Evolutionary conservation across 2,113 vertebrate genomes (phyloP).

Genomic region (Nettapus auritus): DNA sequence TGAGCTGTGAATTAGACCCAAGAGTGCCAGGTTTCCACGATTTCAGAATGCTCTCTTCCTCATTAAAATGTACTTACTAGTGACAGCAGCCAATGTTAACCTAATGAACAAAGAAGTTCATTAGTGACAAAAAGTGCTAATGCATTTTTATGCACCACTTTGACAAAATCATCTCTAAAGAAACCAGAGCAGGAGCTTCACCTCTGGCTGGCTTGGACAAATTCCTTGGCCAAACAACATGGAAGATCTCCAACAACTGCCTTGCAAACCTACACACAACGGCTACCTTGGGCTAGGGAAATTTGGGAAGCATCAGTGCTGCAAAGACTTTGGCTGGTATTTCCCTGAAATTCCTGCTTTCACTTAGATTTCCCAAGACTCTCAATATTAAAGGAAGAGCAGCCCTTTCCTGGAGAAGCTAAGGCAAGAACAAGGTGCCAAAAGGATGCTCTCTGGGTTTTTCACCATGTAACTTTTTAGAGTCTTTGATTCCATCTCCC

Average conservation of each 20-base stretch:
- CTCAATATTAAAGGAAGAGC: not conserved
- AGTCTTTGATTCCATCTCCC: not conserved
- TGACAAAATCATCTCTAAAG: conserved; percentile 33
- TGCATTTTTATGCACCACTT: conserved; percentile 17
- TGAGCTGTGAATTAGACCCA: conserved; percentile 34
- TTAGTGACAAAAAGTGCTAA: conserved; percentile 47
- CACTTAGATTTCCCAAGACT: not conserved
- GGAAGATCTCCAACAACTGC: not conserved
- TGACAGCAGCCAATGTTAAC: conserved; percentile 50
- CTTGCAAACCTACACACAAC: not conserved
- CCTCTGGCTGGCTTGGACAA: not conserved
- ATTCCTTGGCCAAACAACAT: not conserved
- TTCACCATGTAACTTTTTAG: not conserved
- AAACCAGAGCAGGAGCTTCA: not conserved
- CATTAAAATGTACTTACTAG: conserved; percentile 59
- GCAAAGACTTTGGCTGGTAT: not conserved
- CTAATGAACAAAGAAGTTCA: conserved; percentile 50
- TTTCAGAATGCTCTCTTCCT: conserved; percentile 41
- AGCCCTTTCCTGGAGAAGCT: not conserved
- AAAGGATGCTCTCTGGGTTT: not conserved
- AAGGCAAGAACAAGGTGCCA: not conserved
- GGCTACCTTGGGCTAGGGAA: not conserved
- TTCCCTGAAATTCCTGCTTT: not conserved
- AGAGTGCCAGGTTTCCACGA: conserved; percentile 45
- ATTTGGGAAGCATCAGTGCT: not conserved